These are phyloP conservation scores for Garrulus glandarius DNA, from an alignment of 2,797 vertebrate species.

Conservation along the genomic window DNA sequence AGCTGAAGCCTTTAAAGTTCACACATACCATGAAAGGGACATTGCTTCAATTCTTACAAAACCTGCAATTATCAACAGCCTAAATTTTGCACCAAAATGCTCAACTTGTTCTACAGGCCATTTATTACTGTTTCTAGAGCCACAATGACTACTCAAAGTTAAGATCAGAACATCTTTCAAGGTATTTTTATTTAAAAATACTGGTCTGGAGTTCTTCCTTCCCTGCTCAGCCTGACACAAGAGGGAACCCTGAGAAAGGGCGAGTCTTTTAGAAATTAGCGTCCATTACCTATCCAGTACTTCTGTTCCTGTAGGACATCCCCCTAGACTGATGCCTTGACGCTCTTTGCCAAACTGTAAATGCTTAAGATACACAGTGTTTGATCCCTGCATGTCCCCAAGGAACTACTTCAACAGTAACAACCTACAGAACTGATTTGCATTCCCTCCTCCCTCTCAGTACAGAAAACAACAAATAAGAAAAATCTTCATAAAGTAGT, in stretches of 20 bases:
- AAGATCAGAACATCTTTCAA: neutral
- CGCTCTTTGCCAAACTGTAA: conserved; percentile 21
- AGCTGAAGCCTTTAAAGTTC: neutral
- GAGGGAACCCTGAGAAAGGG: neutral
- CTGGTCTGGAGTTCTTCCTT: neutral
- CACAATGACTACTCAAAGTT: neutral
- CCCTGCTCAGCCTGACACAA: neutral
- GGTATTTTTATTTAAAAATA: neutral
- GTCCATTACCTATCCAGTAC: neutral
- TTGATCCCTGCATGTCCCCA: neutral
- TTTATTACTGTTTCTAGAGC: neutral
- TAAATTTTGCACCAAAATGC: neutral
- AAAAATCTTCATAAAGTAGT: neutral
- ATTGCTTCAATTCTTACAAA: neutral
- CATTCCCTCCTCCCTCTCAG: neutral
- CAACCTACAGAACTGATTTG: conserved; percentile 2
- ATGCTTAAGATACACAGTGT: neutral
- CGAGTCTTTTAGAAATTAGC: neutral
- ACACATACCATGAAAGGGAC: neutral
- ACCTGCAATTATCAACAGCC: neutral
- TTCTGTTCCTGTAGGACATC: neutral
- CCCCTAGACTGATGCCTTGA: neutral
- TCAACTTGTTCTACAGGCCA: neutral
- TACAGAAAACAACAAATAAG: conserved; percentile 5
- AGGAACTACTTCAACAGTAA: conserved; percentile 1